Base-by-base conservation (phyloP, 1,140 invertebrate genomes). In the Drosophila prosaltans region DNA sequence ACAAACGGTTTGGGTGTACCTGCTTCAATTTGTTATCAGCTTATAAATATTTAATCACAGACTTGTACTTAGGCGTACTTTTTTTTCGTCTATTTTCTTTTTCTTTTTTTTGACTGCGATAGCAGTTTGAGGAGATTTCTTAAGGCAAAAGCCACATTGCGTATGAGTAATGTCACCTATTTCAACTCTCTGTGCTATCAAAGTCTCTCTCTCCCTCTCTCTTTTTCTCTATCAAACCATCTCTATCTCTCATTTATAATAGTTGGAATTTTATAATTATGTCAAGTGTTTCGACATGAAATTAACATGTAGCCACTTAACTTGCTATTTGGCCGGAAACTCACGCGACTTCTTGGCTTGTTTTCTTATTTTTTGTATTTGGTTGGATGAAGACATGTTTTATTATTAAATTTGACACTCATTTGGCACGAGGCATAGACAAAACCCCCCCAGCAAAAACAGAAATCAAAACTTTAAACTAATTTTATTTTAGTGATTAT, bases 1-100 rank as follows among this genome's bases (percentile, higher is more conserved):
- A 24, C 28, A 10, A 51, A 21, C 21, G 9, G 61, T 28, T 60
- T 57, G 48, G 48, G 28, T 36, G 48, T 86, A 78, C 74, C 76
- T 71, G 72, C 82, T 86, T 82, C 79, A 86, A 76, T 88, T 85
- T 77, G 45, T 79, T 89, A 89, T 89, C 84, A 83, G 80, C 74
- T 78, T 89, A 89, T 89, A 89, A 89, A 89, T 89, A 89, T 89
- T 89, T 89, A 89, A 89, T 89, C 84, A 89, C 84, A 84, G 84
- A 89, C 84, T 77, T 84, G 84, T 88, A 80, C 82, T 81, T 85
- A 73, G 43, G 70, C 66, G 66, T 72, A 63, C 76, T 86, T 82
- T 69, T 76, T 71, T 54, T 45, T 36, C 6, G 51, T 45, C 57
- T 69, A 68, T 62, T 63, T 77, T 69, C 28, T 74, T 74, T 41